Conservation (phyloP, 2,797 vertebrate species). For the Danio jaintianensis region DNA sequence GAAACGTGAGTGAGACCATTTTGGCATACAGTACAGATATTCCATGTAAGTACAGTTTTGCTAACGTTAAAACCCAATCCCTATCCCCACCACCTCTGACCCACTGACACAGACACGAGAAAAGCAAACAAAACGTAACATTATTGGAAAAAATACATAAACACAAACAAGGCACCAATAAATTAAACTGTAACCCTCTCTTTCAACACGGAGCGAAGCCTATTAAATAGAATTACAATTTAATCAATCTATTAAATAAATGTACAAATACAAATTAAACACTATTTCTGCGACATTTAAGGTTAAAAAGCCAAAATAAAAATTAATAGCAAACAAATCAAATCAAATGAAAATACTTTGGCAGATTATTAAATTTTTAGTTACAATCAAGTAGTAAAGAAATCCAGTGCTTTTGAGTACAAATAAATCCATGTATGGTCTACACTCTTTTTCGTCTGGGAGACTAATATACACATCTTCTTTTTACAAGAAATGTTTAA, state of each 20-base stretch:
- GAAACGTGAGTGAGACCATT: constrained; percentile 87
- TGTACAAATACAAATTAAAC: constrained; percentile 74
- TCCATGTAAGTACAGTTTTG: constrained; percentile 82
- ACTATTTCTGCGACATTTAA: constrained; percentile 71
- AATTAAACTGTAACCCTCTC: constrained; percentile 80
- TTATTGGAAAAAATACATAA: constrained; percentile 76
- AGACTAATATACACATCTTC: constrained; percentile 78
- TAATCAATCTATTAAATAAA: constrained; percentile 50
- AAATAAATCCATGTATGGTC: constrained; percentile 84
- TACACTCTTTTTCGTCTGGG: constrained; percentile 74
- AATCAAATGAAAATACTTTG: constrained; percentile 81
- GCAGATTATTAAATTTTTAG: constrained; percentile 87
- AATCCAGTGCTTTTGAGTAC: constrained; percentile 85
- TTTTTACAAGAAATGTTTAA: constrained; percentile 84
- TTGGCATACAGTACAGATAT: constrained; percentile 86
- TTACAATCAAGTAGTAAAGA: constrained; percentile 89
- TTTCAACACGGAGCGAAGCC: constrained; percentile 69
- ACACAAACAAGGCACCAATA: constrained; percentile 88
- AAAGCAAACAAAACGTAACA: constrained; percentile 66
- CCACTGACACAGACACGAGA: constrained; percentile 62
- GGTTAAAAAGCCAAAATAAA: constrained; percentile 78
- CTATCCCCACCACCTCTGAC: constrained; percentile 58
- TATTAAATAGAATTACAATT: constrained; percentile 76
- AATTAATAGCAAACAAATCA: constrained; percentile 60
- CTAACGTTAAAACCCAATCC: constrained; percentile 68